A percentile compares a stretch with the other conserved stretches of the same genome.
phyloP scores from a whole-genome alignment of 2,113 vertebrate species.

The Varanus salvator region DNA sequence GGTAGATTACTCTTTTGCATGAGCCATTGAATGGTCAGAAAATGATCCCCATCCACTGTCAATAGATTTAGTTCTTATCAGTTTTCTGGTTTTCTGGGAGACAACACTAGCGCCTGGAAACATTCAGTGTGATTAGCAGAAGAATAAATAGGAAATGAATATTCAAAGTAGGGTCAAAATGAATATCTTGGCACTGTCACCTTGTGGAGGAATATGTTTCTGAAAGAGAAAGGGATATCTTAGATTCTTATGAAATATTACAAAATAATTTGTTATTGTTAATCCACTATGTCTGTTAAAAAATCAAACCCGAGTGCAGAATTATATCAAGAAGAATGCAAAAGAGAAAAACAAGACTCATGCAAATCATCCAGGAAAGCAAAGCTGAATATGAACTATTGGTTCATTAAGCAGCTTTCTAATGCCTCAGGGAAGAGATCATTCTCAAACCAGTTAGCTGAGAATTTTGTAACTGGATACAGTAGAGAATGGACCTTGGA shows the following conservation, averaged over 20 bases:
- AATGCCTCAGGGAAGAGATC: not conserved
- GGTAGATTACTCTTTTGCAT: not conserved
- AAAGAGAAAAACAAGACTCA: no score
- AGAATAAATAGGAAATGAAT: not conserved
- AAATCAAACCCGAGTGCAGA: not conserved
- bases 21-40: not conserved
- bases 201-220: not conserved
- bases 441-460: not conserved
- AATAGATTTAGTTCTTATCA: not conserved
- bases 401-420: not conserved
- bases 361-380: not conserved
- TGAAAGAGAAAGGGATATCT: not conserved
- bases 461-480: no score
- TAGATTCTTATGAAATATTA: not conserved
- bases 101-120: not conserved
- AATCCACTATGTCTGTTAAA: not conserved
- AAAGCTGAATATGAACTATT: not conserved
- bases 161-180: not conserved
- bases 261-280: not conserved
- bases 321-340: not conserved
- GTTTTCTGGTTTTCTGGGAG: not conserved
- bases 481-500: no score
- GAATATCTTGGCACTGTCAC: not conserved
- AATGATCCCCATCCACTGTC: not conserved
- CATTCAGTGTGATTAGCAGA: not conserved